Base-by-base conservation (phyloP, 2,113 vertebrate species). In the Sorex araneus region DNA sequence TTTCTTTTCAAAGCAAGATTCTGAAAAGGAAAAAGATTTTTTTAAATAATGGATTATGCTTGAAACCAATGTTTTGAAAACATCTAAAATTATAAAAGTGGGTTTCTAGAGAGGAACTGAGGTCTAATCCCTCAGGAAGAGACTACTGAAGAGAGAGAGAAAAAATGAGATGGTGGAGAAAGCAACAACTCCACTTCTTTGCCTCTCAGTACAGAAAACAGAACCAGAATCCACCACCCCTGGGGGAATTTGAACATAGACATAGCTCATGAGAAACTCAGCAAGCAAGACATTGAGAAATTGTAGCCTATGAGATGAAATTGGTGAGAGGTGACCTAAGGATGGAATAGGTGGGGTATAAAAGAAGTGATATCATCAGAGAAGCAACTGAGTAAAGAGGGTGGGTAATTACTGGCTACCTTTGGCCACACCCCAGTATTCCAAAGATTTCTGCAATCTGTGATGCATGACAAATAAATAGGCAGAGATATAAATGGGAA, bases 1-100 rank as follows among this genome's bases (percentile, higher is more conserved):
- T 63, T 93, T 57, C 43, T n/a, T 95, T 94, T 81, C 93, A 93
- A 93, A 90, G 75, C 96, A 97, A 50, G 4, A 0, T 0, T 87
- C 96, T 97, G 69, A 80, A 64, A 92, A 89, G 47, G 47, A 63
- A 64, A 64, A 64, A 60, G 57, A 60, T 60, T 54, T 54, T 54
- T 54, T 54, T 54, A 92, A 92, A 43, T 54, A 32, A 11, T 66
- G 21, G 45, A 34, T 50, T 69, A 36, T 10, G 7, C 36, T 76
- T 45, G 25, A 54, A 91, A 66, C 16, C 57, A 13, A 82, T 47
- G 45, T 2, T 34, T 32, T 57, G 70, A 12, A 71, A 88, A n/a
- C 15, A 36, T 76, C 45, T 57, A 76, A 85, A 76, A 25, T 76
- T 10, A 69, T 47, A 40, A 25, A 36, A 54, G 32, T n/a, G 5